A percentile compares a stretch with the other conserved stretches of the same genome.
Evolutionary conservation across 1,140 invertebrate species (phyloP).

Genomic region (Scylla paramamosain): DNA sequence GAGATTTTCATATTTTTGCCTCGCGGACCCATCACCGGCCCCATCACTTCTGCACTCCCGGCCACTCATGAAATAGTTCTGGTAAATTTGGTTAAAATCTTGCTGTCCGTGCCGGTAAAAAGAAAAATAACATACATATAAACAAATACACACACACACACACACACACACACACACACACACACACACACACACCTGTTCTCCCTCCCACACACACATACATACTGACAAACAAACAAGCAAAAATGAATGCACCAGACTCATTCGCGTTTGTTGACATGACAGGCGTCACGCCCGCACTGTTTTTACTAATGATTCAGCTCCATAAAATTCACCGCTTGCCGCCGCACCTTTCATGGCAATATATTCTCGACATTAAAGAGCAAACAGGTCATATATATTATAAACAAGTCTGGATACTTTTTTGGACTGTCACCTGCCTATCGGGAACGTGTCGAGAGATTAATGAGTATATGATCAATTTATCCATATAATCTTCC

Average conservation of each 20-base stretch:
- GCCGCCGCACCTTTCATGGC: background rate
- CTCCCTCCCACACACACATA: too few species aligned
- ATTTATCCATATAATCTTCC: too few species aligned
- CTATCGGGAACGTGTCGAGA: too few species aligned
- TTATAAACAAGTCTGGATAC: background rate
- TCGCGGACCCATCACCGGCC: background rate
- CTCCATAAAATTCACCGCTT: background rate
- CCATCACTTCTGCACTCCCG: background rate
- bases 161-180: constrained; percentile 20
- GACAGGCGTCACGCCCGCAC: background rate
- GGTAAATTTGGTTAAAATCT: background rate
- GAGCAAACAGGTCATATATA: background rate
- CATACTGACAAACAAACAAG: too few species aligned
- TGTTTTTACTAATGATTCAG: constrained; percentile 9
- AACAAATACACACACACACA: background rate
- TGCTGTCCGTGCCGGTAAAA: background rate
- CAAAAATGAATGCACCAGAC: background rate
- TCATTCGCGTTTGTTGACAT: background rate
- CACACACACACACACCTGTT: background rate
- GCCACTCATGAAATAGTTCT: background rate
- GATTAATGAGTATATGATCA: too few species aligned
- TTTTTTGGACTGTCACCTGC: background rate
- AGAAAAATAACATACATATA: too few species aligned
- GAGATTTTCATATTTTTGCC: background rate
- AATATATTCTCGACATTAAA: constrained; percentile 4